These are phyloP conservation scores for Gnatocerus cornutus DNA, from an alignment of 2,888 invertebrate species.

Conservation along the genomic window DNA sequence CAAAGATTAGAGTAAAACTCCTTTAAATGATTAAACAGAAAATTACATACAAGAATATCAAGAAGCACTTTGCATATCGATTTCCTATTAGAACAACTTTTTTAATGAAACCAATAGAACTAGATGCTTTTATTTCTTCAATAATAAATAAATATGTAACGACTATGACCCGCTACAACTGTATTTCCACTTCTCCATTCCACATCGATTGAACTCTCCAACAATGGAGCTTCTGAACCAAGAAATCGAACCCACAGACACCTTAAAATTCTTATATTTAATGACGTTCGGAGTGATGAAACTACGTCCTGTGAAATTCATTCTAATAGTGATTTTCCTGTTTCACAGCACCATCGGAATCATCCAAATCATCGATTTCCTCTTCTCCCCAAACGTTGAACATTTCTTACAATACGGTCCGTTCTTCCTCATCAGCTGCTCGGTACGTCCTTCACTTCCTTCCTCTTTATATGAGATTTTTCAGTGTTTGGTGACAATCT, in stretches of 20 bases:
- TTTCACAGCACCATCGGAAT: constrained; percentile 1
- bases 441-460: background rate
- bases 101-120: too few species aligned
- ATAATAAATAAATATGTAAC: too few species aligned
- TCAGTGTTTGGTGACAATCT: constrained; percentile 7
- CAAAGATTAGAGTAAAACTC: too few species aligned
- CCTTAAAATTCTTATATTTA: constrained; percentile 8
- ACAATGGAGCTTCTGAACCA: too few species aligned
- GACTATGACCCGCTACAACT: too few species aligned
- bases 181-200: background rate
- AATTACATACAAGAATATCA: too few species aligned
- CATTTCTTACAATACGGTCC: constrained; percentile 11
- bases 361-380: background rate
- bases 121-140: too few species aligned
- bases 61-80: too few species aligned
- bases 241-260: background rate
- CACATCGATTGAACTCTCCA: background rate
- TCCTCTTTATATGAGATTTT: too few species aligned
- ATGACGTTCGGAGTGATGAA: constrained; percentile 23
- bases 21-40: too few species aligned
- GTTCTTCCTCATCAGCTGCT: constrained; percentile 7
- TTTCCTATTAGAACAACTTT: too few species aligned
- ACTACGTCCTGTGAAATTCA: background rate
- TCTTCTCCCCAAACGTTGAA: background rate
- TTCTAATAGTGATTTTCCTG: background rate